Percentiles rank a stretch among this genome's conserved stretches.
Evolutionary conservation across 2,797 vertebrate species (phyloP).

Genomic region (Cynopterus sphinx): DNA sequence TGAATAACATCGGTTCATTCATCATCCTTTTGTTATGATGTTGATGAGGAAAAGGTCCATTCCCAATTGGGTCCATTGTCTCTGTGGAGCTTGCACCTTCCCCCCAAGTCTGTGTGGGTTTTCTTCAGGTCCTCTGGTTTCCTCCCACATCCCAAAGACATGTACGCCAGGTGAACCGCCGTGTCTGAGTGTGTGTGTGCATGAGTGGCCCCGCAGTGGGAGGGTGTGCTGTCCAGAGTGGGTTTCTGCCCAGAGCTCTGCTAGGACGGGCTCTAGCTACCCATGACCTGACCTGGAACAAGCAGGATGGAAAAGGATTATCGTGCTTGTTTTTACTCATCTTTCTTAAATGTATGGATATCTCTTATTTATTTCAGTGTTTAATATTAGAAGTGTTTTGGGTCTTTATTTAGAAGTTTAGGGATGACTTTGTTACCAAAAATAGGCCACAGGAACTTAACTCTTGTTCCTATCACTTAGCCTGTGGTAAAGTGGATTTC

Average conservation of each 20-base stretch:
- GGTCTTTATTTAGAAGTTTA: not conserved
- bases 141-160: not conserved
- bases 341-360: not conserved
- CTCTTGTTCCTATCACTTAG: not conserved
- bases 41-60: not conserved
- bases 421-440: not conserved
- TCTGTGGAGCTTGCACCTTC: not conserved
- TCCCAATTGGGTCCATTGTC: not conserved
- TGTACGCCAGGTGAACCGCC: rapidly evolving
- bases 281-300: not conserved
- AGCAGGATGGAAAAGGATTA: not conserved
- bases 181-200: not conserved
- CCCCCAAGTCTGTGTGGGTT: not conserved
- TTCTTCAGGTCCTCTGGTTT: not conserved
- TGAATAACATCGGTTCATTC: not conserved
- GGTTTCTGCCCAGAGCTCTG: not conserved
- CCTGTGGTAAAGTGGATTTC: not conserved
- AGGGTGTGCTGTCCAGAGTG: not conserved
- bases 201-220: no score
- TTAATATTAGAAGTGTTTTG: not conserved
- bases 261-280: not conserved
- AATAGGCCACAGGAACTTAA: not conserved
- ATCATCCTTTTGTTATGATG: not conserved
- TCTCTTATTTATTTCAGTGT: not conserved
- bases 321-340: not conserved